Evolutionary conservation across 2,113 vertebrate species (phyloP).

Genomic region (Phainopepla nitens): DNA sequence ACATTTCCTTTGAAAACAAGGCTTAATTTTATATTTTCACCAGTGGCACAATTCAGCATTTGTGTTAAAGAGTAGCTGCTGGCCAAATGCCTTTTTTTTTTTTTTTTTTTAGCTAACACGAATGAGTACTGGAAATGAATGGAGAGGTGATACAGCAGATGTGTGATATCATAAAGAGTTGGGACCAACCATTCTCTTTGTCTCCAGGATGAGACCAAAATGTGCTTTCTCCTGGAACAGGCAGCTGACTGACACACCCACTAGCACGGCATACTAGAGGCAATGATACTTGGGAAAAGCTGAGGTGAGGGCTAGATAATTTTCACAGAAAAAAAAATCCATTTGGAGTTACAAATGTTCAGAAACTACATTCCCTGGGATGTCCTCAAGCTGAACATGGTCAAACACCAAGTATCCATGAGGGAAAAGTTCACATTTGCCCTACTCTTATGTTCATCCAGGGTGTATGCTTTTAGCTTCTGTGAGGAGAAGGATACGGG

Average conservation of each 20-base stretch:
- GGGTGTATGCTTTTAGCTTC: fast-evolving
- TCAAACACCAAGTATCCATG: not conserved
- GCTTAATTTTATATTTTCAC: not conserved
- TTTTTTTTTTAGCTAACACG: not conserved
- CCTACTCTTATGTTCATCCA: not conserved
- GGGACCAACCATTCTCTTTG: not conserved
- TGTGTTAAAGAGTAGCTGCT: not conserved
- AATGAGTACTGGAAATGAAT: not conserved
- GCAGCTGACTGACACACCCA: not conserved
- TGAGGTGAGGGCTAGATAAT: not conserved
- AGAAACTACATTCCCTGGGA: not conserved
- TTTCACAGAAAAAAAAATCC: not conserved
- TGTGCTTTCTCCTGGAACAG: not conserved
- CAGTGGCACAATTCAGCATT: not conserved
- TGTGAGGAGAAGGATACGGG: not conserved
- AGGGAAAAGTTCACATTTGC: not conserved
- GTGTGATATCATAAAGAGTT: not conserved
- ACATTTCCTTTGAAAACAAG: not conserved
- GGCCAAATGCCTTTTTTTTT: not conserved
- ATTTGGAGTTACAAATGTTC: not conserved
- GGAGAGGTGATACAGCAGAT: not conserved
- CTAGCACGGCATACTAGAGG: not conserved
- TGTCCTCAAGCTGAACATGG: not conserved
- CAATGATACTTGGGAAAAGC: not conserved
- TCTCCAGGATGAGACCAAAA: not conserved